Conservation (phyloP, 2,797 vertebrate genomes). For the Scyliorhinus canicula region DNA sequence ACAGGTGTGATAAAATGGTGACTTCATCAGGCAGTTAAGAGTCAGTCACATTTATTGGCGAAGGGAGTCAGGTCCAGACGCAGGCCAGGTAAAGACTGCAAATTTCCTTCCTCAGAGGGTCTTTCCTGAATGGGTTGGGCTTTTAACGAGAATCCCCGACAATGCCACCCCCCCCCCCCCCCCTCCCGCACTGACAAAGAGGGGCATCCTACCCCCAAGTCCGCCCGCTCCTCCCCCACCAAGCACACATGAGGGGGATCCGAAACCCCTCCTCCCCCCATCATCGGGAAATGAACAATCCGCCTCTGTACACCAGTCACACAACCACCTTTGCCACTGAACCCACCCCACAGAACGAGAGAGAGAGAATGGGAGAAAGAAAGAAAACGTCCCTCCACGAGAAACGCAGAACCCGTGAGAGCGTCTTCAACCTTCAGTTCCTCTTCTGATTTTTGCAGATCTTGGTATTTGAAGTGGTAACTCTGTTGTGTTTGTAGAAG, state of each 20-base stretch:
- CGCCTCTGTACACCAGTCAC: neutral
- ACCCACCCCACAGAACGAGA: neutral
- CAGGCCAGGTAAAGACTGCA: neutral
- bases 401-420: too few relatives aligned
- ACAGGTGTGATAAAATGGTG: neutral
- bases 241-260: too few relatives aligned
- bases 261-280: too few relatives aligned
- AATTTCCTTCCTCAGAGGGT: too few relatives aligned
- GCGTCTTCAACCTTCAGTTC: neutral
- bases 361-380: too few relatives aligned
- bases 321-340: neutral
- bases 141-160: neutral
- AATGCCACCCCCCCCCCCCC: too few relatives aligned
- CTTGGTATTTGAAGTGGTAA: slow-evolving; percentile 14
- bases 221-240: too few relatives aligned
- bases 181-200: too few relatives aligned
- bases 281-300: too few relatives aligned
- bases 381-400: too few relatives aligned
- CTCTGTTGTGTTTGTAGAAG: neutral
- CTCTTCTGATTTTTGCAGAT: neutral
- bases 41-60: neutral
- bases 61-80: neutral
- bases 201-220: too few relatives aligned
- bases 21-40: too few relatives aligned
- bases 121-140: neutral